phyloP scores from a whole-genome alignment of 2,113 vertebrate species.

The Trochalopteron elliotii region DNA sequence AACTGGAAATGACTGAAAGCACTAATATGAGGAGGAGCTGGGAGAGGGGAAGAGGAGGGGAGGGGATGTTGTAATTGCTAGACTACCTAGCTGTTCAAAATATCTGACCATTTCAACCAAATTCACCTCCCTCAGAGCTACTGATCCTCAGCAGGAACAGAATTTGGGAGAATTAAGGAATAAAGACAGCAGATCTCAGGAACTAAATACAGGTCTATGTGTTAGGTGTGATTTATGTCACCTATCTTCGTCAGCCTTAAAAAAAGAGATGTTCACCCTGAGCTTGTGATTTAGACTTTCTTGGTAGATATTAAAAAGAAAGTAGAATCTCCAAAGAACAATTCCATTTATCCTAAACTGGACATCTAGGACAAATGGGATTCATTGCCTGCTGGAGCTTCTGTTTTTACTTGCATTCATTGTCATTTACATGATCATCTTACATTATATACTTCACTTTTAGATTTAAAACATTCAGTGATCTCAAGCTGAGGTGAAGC shows the following conservation, averaged over 20 bases:
- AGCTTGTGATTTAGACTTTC: not conserved
- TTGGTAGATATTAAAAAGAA: not conserved
- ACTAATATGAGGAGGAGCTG: not conserved
- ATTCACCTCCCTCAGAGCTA: not conserved
- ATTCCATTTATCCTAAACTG: not conserved
- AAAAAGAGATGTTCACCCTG: not conserved
- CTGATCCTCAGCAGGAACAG: not conserved
- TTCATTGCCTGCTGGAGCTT: not conserved
- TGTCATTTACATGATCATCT: not conserved
- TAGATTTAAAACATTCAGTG: not conserved
- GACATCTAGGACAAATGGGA: not conserved
- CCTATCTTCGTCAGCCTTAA: not conserved
- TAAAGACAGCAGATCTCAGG: not conserved
- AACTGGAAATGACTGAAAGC: not conserved
- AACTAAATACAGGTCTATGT: not conserved
- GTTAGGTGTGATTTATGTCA: not conserved
- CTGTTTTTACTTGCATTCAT: not conserved
- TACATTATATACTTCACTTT: not conserved
- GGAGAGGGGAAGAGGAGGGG: too few relatives aligned
- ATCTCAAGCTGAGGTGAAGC: not conserved
- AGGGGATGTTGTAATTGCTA: not conserved
- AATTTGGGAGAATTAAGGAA: not conserved
- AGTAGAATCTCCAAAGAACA: not conserved
- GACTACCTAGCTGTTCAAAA: not conserved
- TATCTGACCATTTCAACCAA: not conserved